These are phyloP conservation scores for Fragum sueziense DNA, from an alignment of 2,888 invertebrate genomes.

Conservation along the genomic window DNA sequence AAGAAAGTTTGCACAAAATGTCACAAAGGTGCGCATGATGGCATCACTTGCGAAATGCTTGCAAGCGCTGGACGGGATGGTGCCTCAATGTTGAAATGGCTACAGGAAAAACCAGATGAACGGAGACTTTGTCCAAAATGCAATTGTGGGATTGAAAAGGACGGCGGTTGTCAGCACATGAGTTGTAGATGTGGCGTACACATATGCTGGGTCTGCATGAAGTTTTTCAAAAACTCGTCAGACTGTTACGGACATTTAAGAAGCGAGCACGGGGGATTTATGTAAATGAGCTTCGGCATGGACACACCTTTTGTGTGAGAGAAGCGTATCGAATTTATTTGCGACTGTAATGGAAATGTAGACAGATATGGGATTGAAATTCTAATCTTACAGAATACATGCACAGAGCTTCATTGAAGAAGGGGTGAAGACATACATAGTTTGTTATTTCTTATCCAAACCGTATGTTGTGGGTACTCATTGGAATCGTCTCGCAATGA, in stretches of 20 bases:
- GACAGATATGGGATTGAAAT: no score
- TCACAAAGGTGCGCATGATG: conserved; percentile 71
- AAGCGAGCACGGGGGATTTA: conserved; percentile 56
- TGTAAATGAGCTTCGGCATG: conserved; percentile 16
- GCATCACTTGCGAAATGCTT: conserved; percentile 71
- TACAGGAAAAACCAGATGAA: conserved; percentile 57
- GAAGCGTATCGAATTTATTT: not conserved
- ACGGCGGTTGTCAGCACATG: conserved; percentile 76
- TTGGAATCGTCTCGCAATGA: no score
- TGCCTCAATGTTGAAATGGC: conserved; percentile 61
- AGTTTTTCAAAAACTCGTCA: conserved; percentile 44
- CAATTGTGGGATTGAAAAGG: conserved; percentile 70
- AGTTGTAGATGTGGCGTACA: conserved; percentile 69
- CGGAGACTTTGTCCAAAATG: conserved; percentile 75
- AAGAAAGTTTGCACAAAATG: conserved; percentile 71
- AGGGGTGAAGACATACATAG: no score
- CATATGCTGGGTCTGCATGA: conserved; percentile 77
- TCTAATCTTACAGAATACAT: no score
- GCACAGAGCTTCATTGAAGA: no score
- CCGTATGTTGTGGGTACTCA: no score
- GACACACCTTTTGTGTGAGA: not conserved
- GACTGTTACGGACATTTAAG: conserved; percentile 72
- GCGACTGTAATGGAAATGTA: no score
- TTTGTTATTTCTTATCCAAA: no score
- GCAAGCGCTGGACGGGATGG: conserved; percentile 57